Conservation (phyloP, 2,888 invertebrate genomes). For the Parascotia fuliginaria region DNA sequence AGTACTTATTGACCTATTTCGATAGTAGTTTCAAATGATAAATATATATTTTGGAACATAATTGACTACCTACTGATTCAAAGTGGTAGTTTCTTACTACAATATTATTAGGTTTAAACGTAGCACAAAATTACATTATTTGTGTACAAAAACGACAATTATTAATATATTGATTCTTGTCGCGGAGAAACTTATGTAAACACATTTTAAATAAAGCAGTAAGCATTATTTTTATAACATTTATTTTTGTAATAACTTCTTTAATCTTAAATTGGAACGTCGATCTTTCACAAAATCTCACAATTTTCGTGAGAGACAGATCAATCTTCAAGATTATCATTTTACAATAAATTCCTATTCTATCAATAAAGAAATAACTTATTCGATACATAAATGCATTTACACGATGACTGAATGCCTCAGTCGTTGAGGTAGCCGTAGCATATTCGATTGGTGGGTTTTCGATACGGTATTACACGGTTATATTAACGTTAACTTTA, state of each 20-base stretch:
- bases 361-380: slow-evolving; percentile 24
- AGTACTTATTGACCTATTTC: no score
- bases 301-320: slow-evolving; percentile 67
- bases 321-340: slow-evolving; percentile 45
- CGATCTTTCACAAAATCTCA: slow-evolving; percentile 67
- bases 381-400: slow-evolving; percentile 39
- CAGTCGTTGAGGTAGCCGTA: slow-evolving; percentile 42
- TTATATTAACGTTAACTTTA: slow-evolving; percentile 35
- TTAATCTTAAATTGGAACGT: slow-evolving; percentile 53
- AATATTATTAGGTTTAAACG: no score
- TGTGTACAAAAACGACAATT: no score
- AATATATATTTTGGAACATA: no score
- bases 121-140: no score
- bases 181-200: no score
- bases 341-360: neutral
- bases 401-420: slow-evolving; percentile 14
- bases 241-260: slow-evolving; percentile 38
- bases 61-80: no score
- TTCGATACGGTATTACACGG: slow-evolving; percentile 15
- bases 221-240: slow-evolving; percentile 10
- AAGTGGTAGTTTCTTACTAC: no score
- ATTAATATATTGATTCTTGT: no score
- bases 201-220: neutral
- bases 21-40: no score
- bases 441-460: slow-evolving; percentile 32